phyloP scores from a whole-genome alignment of 2,797 vertebrate genomes.

The Pygocentrus nattereri region DNA sequence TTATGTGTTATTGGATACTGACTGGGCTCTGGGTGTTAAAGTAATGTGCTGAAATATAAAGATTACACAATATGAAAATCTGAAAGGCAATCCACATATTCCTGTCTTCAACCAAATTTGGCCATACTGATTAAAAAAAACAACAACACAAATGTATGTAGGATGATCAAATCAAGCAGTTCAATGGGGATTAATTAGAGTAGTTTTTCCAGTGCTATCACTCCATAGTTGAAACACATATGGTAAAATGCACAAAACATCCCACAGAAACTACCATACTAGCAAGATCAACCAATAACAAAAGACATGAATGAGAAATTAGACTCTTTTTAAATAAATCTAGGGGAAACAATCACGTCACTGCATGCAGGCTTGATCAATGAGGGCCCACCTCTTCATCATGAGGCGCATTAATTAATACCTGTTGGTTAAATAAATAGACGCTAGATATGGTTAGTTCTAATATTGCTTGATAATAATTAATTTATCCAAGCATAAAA shows the following conservation, averaged over 20 bases:
- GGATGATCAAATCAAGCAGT: neutral
- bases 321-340: neutral
- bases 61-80: neutral
- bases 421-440: slow-evolving; percentile 39
- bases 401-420: slow-evolving; percentile 15
- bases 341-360: neutral
- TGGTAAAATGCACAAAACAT: too few species aligned
- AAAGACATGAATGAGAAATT: neutral
- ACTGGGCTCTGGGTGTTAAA: neutral
- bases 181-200: neutral
- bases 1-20: neutral
- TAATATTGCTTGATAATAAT: slow-evolving; percentile 38
- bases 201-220: too few species aligned
- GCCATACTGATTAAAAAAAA: too few species aligned
- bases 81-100: neutral
- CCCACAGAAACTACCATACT: too few species aligned
- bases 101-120: neutral
- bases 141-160: neutral
- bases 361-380: slow-evolving; percentile 15
- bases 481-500: slow-evolving; percentile 43
- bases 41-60: neutral
- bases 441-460: slow-evolving; percentile 14
- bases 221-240: too few species aligned
- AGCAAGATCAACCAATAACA: neutral
- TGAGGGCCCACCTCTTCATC: slow-evolving; percentile 22